Evolutionary conservation across 2,888 invertebrate genomes (phyloP), one percentile per base, ranked within the genome.

Genomic region (Morpho helenor): DNA sequence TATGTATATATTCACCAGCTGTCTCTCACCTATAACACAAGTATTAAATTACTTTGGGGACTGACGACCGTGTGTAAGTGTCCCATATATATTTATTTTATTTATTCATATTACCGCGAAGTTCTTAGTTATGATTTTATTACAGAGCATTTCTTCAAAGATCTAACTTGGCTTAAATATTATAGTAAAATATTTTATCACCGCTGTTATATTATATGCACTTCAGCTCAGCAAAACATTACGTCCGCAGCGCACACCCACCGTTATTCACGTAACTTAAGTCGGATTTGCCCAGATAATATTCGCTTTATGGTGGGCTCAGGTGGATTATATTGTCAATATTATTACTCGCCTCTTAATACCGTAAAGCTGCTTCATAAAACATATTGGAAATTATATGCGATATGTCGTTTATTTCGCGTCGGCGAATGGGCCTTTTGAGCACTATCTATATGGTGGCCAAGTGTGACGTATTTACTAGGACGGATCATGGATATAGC

Each of bases 311-410:
- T 82, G 79, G 80, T 66, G 60, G 66, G 72, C 74, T 73, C 72
- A 70, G 71, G 69, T 64, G 84, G 87, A 87, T 88, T 87, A 88
- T 73, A 76, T 74, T 84, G 87, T 85, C 87, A 86, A 87, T 87
- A 87, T 86, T 87, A 88, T 87, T 87, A 87, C 85, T 76, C 84
- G 87, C 80, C 79, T 79, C 78, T 86, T 87, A 87, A 87, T 87
- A 84, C 88, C 87, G 86, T 84, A 86, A 84, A 88, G 86, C 87
- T 75, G 80, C 68, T 75, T 75, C 82, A 82, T 87, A 87, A 86
- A 86, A 86, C 80, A 87, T 87, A 87, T 87, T 82, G 87, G 81
- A 82, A 82, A 85, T 83, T 83, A 79, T 79, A 73, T 73, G 75
- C 70, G 71, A 69, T 75, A 76, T 79, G 77, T 77, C 73, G 54